These are phyloP conservation scores for Lepisosteus osseus DNA, from an alignment of 2,113 vertebrate genomes.

Conservation along the genomic window DNA sequence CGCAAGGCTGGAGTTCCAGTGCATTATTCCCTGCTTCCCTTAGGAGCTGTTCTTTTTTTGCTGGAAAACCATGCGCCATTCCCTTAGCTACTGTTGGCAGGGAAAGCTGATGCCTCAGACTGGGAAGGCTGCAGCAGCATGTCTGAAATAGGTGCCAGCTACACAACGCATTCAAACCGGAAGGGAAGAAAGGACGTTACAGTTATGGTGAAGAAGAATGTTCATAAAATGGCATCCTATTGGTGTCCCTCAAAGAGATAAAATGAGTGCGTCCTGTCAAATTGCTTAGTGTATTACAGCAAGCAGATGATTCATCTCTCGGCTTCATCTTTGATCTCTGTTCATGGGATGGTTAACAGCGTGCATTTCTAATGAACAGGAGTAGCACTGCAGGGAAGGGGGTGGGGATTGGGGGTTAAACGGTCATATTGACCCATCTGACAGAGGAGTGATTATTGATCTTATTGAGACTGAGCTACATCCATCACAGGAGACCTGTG, in stretches of 20 bases:
- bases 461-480: neutral
- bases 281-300: too few species aligned
- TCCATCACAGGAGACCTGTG: neutral
- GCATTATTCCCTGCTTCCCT: neutral
- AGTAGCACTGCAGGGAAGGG: neutral
- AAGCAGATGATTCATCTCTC: too few species aligned
- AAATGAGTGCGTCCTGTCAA: neutral
- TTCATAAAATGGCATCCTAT: conserved; percentile 2
- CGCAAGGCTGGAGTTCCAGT: neutral
- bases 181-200: neutral
- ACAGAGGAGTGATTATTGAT: neutral
- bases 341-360: neutral
- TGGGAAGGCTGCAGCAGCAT: neutral
- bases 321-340: neutral
- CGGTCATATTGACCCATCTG: neutral
- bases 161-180: neutral
- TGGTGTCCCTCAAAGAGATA: neutral
- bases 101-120: neutral
- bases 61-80: neutral
- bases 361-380: conserved; percentile 1
- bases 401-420: neutral
- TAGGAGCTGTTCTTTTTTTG: neutral
- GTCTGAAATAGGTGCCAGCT: neutral
- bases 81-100: neutral
- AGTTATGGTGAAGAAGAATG: neutral